Evolutionary conservation across 2,113 vertebrate genomes (phyloP), one percentile per base, ranked within the genome.

Genomic region (Carassius auratus): DNA sequence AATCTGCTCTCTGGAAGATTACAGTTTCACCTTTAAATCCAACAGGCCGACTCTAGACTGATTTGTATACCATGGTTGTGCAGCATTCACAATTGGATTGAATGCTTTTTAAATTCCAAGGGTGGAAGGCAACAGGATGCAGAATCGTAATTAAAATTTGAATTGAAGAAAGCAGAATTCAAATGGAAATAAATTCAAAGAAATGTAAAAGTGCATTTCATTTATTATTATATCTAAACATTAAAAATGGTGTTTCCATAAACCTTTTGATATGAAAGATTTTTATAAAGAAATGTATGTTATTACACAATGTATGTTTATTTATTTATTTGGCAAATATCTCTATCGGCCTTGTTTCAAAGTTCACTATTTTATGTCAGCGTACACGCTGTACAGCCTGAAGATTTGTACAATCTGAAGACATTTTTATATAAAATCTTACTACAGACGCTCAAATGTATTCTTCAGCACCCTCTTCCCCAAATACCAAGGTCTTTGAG

Each of bases 401-500:
- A 33, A 33, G 14, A 68, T 69, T 26, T 26, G 15, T 36, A 38
- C 17, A 71, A 23, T 48, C 38, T 74, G 12, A 48, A 38, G 33
- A 71, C 3, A 21, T 71, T 21, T 33, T 23, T 45, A 13, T 71
- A 38, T 74, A 45, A 45, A 45, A 74, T 33, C 45, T 69, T 45
- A 81, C 62, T 13, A 2, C 13, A 30, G 33, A 81, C 9, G 19
- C 14, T 42, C 23, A 13, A 52, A 69, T 69, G 5, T 48, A 52
- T 81, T 81, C 42, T 81, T 52, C 79, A 26, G 30, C 21, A 81
- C 45, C 45, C 62, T 80, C 59, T 81, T 69, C 14, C 45, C 79
- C 45, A 81, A 81, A 69, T 81, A 69, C 45, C 42, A 48, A 81
- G n/a, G 78, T 81, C 78, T 80, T 79, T 79, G 77, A 79, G 77